Evolutionary conservation across 2,888 invertebrate genomes (phyloP), one percentile per base, ranked within the genome.

Genomic region (Mesochorus sp.): DNA sequence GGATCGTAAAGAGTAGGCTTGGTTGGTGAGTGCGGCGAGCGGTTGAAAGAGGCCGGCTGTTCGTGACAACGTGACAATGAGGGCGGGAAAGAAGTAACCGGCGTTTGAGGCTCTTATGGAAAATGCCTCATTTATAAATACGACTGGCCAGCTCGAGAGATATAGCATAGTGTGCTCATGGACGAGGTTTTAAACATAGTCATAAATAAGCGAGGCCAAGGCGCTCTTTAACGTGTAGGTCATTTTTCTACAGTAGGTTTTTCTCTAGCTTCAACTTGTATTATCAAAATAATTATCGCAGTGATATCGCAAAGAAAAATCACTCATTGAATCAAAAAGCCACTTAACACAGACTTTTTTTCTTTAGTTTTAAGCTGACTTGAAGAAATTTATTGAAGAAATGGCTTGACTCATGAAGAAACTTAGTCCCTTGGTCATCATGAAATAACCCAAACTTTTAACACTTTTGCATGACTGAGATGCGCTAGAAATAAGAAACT

Each of bases 61-160:
- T 83, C 83, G 84, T 86, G 88, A 88, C 87, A 88, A 86, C 84
- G 84, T 84, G 86, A 88, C 88, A 87, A 88, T 86, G 88, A 88
- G 84, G 84, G 85, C 83, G 85, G 82, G 84, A 85, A 88, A 87
- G 84, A 86, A 86, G 85, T 86, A 81, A 88, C 82, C 85, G 88
- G 84, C 44, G 59, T 74, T 68, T 85, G 86, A 85, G 85, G 84
- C 84, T 87, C 86, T 87, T 85, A 84, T 84, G 82, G 80, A 85
- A 62, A 84, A 88, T 87, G 85, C 85, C 86, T 88, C 86, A 89
- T 89, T 88, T 88, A 88, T 87, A 87, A 83, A 83, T 72, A 80
- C 77, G 61, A 73, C 80, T 72, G 47, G 49, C 34, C 49, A 17
- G 67, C 37, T 39, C 6, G 44, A 44, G 14, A 28, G 12, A 10